phyloP scores from a whole-genome alignment of 1,140 invertebrate genomes.

The Drosophila pseudoobscura region DNA sequence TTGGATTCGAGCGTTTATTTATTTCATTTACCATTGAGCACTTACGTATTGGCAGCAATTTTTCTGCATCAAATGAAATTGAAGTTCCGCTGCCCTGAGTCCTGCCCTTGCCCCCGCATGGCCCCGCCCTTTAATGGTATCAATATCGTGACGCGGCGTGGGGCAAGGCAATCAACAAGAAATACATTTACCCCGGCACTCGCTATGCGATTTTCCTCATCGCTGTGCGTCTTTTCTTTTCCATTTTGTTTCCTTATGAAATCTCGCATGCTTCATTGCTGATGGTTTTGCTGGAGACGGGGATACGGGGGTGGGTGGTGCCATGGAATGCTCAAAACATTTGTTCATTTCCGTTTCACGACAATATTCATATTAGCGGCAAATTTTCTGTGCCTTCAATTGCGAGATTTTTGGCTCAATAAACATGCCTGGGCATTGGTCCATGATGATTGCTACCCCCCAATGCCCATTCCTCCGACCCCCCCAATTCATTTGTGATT shows the following conservation, averaged over 20 bases:
- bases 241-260: constrained; percentile 62
- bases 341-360: constrained; percentile 77
- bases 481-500: constrained; percentile 7
- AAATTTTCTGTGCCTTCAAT: constrained; percentile 61
- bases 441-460: constrained; percentile 70
- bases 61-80: constrained; percentile 81
- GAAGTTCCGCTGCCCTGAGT: constrained; percentile 56
- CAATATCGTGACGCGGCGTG: constrained; percentile 59
- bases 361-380: constrained; percentile 81
- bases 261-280: constrained; percentile 74
- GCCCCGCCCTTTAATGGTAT: constrained; percentile 41
- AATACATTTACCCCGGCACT: constrained; percentile 65
- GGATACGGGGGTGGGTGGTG: no score
- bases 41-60: constrained; percentile 78
- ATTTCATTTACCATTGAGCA: constrained; percentile 78
- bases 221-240: constrained; percentile 36
- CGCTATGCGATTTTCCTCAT: constrained; percentile 19
- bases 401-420: constrained; percentile 38
- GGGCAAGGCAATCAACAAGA: constrained; percentile 74
- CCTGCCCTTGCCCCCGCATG: constrained; percentile 1
- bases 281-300: constrained; percentile 12
- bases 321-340: constrained; percentile 35
- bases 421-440: constrained; percentile 55
- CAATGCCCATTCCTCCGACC: constrained; percentile 6
- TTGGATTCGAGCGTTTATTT: constrained; percentile 64